Percentiles rank a stretch among this genome's conserved stretches.
Conservation (phyloP, 2,113 vertebrate species). For the Myodes glareolus region DNA sequence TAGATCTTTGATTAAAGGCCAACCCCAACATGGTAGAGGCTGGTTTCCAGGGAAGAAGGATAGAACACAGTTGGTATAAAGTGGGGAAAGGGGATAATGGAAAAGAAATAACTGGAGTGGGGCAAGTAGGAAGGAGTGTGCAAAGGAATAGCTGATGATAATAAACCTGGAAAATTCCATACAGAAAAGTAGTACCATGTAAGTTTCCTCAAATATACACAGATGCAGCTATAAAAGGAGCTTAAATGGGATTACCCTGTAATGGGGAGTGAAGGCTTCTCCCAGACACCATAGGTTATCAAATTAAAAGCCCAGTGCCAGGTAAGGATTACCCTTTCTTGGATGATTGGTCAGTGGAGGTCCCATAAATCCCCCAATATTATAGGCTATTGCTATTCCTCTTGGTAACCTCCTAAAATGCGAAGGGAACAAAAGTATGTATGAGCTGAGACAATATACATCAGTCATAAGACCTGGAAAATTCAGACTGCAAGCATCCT, state of each 20-base stretch:
- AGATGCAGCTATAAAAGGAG: background rate
- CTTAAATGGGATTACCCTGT: background rate
- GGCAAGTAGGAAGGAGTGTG: background rate
- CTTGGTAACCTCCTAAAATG: background rate
- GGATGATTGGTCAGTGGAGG: background rate
- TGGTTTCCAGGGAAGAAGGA: background rate
- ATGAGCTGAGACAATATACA: background rate
- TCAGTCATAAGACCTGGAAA: background rate
- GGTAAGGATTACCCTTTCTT: background rate
- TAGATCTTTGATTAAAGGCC: background rate
- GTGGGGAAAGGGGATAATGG: no score
- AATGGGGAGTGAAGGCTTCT: background rate
- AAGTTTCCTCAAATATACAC: background rate
- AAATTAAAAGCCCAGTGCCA: background rate
- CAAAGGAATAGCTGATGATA: background rate
- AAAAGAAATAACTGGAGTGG: background rate
- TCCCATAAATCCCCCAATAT: background rate
- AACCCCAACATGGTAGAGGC: background rate
- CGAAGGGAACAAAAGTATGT: background rate
- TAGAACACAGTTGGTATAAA: background rate
- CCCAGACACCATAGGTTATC: background rate
- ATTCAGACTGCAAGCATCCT: background rate
- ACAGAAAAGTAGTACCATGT: background rate
- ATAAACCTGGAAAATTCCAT: background rate
- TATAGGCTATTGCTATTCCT: background rate